Base-by-base conservation (phyloP, 2,888 invertebrate species). In the Meteorus colon region DNA sequence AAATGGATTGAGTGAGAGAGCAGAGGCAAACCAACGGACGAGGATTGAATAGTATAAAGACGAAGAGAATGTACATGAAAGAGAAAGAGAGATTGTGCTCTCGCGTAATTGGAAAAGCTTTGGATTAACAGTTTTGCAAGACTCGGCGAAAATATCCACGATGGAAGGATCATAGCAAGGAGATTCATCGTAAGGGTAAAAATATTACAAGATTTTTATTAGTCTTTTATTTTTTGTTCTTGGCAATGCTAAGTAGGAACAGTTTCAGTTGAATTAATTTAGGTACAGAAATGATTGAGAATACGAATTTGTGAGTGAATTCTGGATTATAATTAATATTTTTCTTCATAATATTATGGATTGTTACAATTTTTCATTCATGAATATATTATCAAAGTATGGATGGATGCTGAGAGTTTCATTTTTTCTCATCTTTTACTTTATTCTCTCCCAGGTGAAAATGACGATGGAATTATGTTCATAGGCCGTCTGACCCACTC, bases 51-150 rank as follows among this genome's bases (percentile, higher is more conserved):
- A 83, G 74, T 67, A 74, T 60, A 65, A 51, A 71, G 66, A 62
- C 79, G 83, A 65, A 41, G 65, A n/a, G 37, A 66, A 62, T 67
- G 19, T 14, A 55, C 19, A 37, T 34, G 19, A 76, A 75, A 68
- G 73, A 78, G 74, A 76, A 76, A 79, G 79, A 70, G 78, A 79
- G 70, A 77, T 78, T 74, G 80, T 66, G 34, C 14, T 78, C 73
- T 10, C 72, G 69, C 60, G 72, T 81, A 89, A 89, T 89, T 89
- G 86, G 85, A 88, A 86, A 87, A 88, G 87, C 87, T 86, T 84
- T 81, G 86, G 87, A 89, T 89, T 89, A 88, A 89, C 87, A 88
- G 87, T 89, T 89, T 88, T 88, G 88, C 87, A 83, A 86, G 85
- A 84, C 85, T 89, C 86, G 86, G 86, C 88, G 86, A 87, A 89